Percentiles rank a stretch among this genome's conserved stretches.
Conservation (phyloP, 2,888 invertebrate species). For the Fragum fragum region DNA sequence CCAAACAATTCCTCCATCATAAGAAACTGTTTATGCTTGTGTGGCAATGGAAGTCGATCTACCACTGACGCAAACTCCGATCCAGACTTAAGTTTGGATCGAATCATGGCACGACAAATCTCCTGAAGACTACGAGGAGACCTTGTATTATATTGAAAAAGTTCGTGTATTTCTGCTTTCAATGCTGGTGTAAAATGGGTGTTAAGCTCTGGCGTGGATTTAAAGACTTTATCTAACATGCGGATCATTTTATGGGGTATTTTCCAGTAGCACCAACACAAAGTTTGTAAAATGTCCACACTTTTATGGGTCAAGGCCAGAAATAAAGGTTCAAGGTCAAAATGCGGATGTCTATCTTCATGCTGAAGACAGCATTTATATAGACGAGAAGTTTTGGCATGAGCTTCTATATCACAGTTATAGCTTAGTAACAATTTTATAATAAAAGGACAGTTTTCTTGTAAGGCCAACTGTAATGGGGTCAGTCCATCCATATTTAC, state of each 20-base stretch:
- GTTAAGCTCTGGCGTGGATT: slow-evolving; percentile 74
- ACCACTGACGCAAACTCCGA: slow-evolving; percentile 77
- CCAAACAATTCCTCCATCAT: slow-evolving; percentile 78
- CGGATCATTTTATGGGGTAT: slow-evolving; percentile 75
- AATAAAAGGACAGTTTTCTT: slow-evolving; percentile 76
- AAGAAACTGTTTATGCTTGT: slow-evolving; percentile 81
- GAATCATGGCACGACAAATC: slow-evolving; percentile 77
- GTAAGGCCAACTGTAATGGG: slow-evolving; percentile 81
- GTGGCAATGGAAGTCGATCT: slow-evolving; percentile 76
- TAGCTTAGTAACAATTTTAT: slow-evolving; percentile 79
- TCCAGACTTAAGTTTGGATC: slow-evolving; percentile 74
- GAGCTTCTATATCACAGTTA: slow-evolving; percentile 84
- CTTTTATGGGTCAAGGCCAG: slow-evolving; percentile 83
- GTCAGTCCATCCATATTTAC: slow-evolving; percentile 80
- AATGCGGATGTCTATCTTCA: slow-evolving; percentile 84
- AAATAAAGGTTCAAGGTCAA: slow-evolving; percentile 85
- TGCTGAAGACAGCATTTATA: slow-evolving; percentile 80
- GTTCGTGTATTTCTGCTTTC: slow-evolving; percentile 72
- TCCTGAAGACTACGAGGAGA: slow-evolving; percentile 79
- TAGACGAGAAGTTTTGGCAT: slow-evolving; percentile 72
- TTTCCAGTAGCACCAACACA: slow-evolving; percentile 79
- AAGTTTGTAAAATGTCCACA: slow-evolving; percentile 78
- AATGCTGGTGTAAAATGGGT: slow-evolving; percentile 72
- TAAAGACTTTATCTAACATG: slow-evolving; percentile 78
- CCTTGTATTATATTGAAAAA: slow-evolving; percentile 74